Percentiles rank a stretch among this genome's conserved stretches.
These are phyloP conservation scores for Caenorhabditis latens DNA, from an alignment of 1,140 invertebrate species.

Conservation along the genomic window DNA sequence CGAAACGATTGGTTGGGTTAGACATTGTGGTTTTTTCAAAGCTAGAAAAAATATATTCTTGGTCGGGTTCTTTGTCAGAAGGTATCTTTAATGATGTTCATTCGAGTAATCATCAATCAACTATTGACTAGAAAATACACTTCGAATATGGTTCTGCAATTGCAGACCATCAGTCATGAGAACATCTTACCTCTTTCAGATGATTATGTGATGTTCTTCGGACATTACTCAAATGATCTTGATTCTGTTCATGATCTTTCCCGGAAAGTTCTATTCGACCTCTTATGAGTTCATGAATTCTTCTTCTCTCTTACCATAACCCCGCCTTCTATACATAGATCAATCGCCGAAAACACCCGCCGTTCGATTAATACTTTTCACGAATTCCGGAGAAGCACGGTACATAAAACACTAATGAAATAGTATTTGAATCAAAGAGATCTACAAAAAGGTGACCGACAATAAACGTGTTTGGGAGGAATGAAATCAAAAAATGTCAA, in stretches of 20 bases:
- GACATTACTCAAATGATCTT: not conserved
- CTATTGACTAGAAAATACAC: too few relatives aligned
- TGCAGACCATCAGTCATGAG: not conserved
- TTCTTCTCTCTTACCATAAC: not conserved
- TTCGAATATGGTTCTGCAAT: too few relatives aligned
- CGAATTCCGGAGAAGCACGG: slow-evolving; percentile 3
- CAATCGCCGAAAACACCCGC: not conserved
- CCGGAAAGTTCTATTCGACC: not conserved
- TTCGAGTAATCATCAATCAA: too few relatives aligned
- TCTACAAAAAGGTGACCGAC: not conserved
- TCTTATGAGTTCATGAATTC: not conserved
- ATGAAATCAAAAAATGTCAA: slow-evolving; percentile 19
- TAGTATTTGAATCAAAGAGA: not conserved
- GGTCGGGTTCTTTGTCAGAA: too few relatives aligned
- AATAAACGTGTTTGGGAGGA: not conserved
- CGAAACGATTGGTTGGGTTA: too few relatives aligned
- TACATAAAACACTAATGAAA: slow-evolving; percentile 15
- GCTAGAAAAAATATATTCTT: too few relatives aligned
- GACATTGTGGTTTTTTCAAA: too few relatives aligned
- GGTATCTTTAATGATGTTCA: too few relatives aligned
- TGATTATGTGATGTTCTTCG: not conserved
- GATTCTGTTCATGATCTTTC: slow-evolving; percentile 13
- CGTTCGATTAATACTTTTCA: not conserved
- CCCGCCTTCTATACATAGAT: not conserved
- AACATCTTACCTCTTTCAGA: not conserved